phyloP scores from a whole-genome alignment of 2,797 vertebrate genomes.

The Thalassophryne amazonica region DNA sequence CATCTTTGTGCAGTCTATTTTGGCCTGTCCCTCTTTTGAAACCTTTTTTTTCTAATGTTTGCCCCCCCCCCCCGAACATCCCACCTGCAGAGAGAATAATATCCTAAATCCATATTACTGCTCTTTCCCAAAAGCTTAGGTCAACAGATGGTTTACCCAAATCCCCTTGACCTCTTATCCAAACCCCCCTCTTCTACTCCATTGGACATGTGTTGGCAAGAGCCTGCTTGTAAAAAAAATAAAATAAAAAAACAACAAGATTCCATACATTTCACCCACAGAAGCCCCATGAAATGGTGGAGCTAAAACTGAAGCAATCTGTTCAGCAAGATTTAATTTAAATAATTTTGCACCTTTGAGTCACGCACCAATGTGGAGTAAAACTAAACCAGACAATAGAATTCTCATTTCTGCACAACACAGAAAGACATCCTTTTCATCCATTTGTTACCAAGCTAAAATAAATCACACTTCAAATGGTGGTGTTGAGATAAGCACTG shows the following conservation, averaged over 20 bases:
- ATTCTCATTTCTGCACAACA: too few relatives aligned
- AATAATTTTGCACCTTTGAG: not conserved
- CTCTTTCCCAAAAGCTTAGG: constrained; percentile 78
- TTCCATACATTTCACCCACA: constrained; percentile 14
- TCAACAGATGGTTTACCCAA: constrained; percentile 81
- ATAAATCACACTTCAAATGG: constrained; percentile 47
- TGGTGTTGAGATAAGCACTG: constrained; percentile 58
- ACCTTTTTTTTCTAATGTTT: constrained; percentile 32
- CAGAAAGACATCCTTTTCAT: too few relatives aligned
- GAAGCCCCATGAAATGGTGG: not conserved
- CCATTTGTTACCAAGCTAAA: too few relatives aligned
- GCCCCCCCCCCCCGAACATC: constrained; percentile 51
- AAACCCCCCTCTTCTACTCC: constrained; percentile 32
- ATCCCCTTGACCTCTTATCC: constrained; percentile 67
- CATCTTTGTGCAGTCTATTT: constrained; percentile 47
- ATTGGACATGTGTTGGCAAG: constrained; percentile 67
- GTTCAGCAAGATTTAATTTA: not conserved
- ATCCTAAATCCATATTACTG: constrained; percentile 81
- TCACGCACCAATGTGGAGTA: too few relatives aligned
- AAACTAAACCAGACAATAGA: too few relatives aligned
- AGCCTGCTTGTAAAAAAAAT: constrained; percentile 43
- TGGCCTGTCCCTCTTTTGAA: constrained; percentile 22
- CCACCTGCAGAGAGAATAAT: constrained; percentile 82
- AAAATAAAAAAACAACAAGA: too few relatives aligned
- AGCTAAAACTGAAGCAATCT: not conserved